Conservation (phyloP, 2,888 invertebrate species). For the Hofmannophila pseudospretella region DNA sequence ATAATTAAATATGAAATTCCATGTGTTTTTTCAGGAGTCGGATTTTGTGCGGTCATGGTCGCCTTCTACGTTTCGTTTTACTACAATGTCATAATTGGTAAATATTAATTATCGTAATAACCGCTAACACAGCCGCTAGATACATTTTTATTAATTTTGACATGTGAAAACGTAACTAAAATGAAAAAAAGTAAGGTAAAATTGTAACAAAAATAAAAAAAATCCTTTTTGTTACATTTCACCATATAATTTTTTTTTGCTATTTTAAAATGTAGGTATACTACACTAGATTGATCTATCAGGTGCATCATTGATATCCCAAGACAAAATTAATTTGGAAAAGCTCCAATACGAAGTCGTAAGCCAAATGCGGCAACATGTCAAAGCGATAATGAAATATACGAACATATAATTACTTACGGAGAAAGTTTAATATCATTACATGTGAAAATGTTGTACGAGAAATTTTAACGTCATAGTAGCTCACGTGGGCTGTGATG, state of each 20-base stretch:
- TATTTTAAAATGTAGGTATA: too few relatives aligned
- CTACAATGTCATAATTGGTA: constrained; percentile 90
- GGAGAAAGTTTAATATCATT: background rate
- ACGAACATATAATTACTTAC: constrained; percentile 1
- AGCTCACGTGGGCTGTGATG: background rate
- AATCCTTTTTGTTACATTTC: too few relatives aligned
- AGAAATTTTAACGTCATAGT: background rate
- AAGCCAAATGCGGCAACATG: constrained; percentile 7
- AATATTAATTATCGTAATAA: too few relatives aligned
- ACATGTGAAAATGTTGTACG: background rate
- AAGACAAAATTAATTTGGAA: constrained; percentile 21
- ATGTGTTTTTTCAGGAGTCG: constrained; percentile 78
- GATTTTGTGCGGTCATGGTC: constrained; percentile 87
- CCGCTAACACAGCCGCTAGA: too few relatives aligned
- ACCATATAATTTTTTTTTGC: too few relatives aligned
- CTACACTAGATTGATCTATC: too few relatives aligned
- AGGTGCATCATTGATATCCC: too few relatives aligned
- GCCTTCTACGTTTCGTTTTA: constrained; percentile 90
- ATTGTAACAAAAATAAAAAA: too few relatives aligned
- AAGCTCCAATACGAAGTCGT: constrained; percentile 18
- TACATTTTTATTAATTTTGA: too few relatives aligned
- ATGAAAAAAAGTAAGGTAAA: too few relatives aligned
- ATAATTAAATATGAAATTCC: too few relatives aligned
- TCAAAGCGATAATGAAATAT: background rate
- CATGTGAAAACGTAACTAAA: too few relatives aligned